Base-by-base conservation (phyloP, 2,888 invertebrate genomes). In the Melipona bicolor region DNA sequence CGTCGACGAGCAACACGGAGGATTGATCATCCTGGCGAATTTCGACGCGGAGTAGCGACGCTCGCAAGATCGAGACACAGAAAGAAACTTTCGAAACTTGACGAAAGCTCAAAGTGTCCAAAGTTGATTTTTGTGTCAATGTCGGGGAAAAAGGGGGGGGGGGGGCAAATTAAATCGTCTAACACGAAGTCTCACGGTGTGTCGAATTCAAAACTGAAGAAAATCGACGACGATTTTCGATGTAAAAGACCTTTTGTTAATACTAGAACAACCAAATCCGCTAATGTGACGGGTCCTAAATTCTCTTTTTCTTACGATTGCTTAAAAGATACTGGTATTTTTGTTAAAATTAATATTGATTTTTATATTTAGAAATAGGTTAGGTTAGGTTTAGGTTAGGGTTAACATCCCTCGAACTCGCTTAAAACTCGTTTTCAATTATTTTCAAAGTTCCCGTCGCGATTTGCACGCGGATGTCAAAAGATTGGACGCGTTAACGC, bases 131-230 rank as follows among this genome's bases (percentile, higher is more conserved):
- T 56, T 36, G 36, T 36, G 56, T 70, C 70, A 70, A 56, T 56
- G 69, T 32, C 24, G 32, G 43, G 17, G 24, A 1, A 0, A 24
- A 1, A 24, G 24, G 24, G 24, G 2, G 52, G 19, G 32, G 24
- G 24, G 24, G 24, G 5, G 24, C 24, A 59, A 24, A 24, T 59
- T 59, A 13, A 24, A 24, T n/a, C 15, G 59, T 15, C n/a, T n/a
- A 54, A 54, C 69, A 54, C 69, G 54, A 15, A n/a, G 69, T 69
- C 54, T 70, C 69, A 54, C 21, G n/a, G 36, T 36, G 69, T 27
- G 11, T 70, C n/a, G 54, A 54, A 52, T 52, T 68, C 19, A 19
- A 68, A 52, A 27, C 52, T 24, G 19, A 17, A 27, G 27, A 17
- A 61, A 61, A 27, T 27, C 17, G 27, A 61, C 17, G 27, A 61